These are phyloP conservation scores for Plebejus argus DNA, from an alignment of 2,888 invertebrate species.

Conservation along the genomic window DNA sequence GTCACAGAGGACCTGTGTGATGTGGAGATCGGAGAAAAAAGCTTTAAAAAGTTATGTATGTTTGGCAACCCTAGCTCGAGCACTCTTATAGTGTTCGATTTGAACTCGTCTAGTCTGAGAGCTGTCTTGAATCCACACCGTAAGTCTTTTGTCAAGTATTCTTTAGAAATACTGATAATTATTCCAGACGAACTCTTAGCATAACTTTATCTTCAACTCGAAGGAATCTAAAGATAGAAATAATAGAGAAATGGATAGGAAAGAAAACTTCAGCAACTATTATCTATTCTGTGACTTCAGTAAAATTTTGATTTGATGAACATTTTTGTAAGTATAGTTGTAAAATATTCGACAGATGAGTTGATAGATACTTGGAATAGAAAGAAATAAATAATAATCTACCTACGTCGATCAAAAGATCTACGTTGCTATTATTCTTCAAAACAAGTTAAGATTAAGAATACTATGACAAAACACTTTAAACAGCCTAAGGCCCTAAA, in stretches of 20 bases:
- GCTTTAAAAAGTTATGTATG: not conserved
- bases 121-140: conserved; percentile 55
- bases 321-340: not conserved
- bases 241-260: not conserved
- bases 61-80: conserved; percentile 43
- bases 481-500: too few species aligned
- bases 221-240: not conserved
- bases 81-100: conserved; percentile 55
- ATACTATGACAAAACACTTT: not conserved
- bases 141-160: conserved; percentile 52
- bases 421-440: too few species aligned
- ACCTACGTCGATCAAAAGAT: too few species aligned
- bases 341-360: not conserved
- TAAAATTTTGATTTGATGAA: not conserved
- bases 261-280: not conserved
- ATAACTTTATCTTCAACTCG: conserved; percentile 29
- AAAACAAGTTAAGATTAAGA: too few species aligned
- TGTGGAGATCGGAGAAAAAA: not conserved
- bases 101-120: conserved; percentile 57
- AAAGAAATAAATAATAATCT: too few species aligned
- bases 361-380: too few species aligned
- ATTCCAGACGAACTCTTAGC: conserved; percentile 38
- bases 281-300: too few species aligned
- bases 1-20: too few species aligned
- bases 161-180: conserved; percentile 38